phyloP scores from a whole-genome alignment of 2,888 invertebrate genomes.

The Cosmorhoe ocellata region DNA sequence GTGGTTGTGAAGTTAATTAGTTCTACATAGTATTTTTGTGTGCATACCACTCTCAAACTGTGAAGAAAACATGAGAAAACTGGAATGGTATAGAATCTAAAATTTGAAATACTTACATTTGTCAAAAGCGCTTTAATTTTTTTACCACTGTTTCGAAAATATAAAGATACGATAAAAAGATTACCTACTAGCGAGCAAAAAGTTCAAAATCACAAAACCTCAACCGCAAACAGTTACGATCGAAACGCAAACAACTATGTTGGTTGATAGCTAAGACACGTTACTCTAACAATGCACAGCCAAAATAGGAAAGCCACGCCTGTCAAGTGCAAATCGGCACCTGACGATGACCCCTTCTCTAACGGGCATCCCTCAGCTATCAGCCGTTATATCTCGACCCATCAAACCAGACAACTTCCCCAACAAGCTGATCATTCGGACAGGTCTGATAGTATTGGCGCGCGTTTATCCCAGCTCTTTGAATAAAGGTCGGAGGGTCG shows the following conservation, averaged over 20 bases:
- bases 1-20: no score
- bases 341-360: slow-evolving; percentile 74
- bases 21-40: no score
- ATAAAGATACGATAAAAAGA: no score
- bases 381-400: slow-evolving; percentile 33
- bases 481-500: slow-evolving; percentile 78
- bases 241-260: slow-evolving; percentile 38
- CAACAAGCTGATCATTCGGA: slow-evolving; percentile 30
- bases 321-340: slow-evolving; percentile 77
- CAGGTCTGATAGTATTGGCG: slow-evolving; percentile 37
- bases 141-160: no score
- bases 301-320: slow-evolving; percentile 72
- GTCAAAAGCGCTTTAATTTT: no score
- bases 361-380: slow-evolving; percentile 65
- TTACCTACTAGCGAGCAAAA: no score
- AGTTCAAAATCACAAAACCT: slow-evolving; percentile 15
- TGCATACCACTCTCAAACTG: no score
- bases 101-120: no score
- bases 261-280: slow-evolving; percentile 41
- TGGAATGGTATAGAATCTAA: no score
- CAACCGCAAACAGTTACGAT: slow-evolving; percentile 36
- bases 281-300: slow-evolving; percentile 65
- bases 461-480: slow-evolving; percentile 52
- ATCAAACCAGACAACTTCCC: slow-evolving; percentile 12
- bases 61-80: no score